Base-by-base conservation (phyloP, 2,797 vertebrate species). In the Erethizon dorsatum region DNA sequence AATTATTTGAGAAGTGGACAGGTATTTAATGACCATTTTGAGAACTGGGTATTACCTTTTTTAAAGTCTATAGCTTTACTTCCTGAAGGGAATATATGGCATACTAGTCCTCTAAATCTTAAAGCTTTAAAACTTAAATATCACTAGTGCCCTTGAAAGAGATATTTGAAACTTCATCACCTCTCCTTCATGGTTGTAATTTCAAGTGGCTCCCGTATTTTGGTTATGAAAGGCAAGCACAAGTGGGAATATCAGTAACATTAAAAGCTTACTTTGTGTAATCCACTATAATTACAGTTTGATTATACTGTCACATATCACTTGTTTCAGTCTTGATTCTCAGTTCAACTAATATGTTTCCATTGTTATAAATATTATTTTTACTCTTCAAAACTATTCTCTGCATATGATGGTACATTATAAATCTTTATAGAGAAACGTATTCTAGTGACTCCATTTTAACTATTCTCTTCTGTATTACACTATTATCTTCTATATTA, bases 401-500 rank as follows among this genome's bases (percentile, higher is more conserved):
- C 75, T 69, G 22, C 31, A 91, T 83, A 65, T 1, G 83, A 80
- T 73, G 2, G 1, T 18, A 37, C 6, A 59, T 86, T 88, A 75
- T 85, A 83, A 2, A 94, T 96, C 11, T 97, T 92, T 82, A 88
- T 14, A 92, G 47, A 94, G 33, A 18, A 96, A 79, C 13, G 87
- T 91, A 95, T 95, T 95, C 56, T 75, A 80, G 18, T 91, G 54
- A 41, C 15, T 45, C n/a, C 11, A 90, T 94, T 95, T 75, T 63
- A 54, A 75, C 90, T 69, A 47, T 69, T 13, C 79, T 90, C 45
- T 97, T 88, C 45, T 86, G 59, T 75, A 97, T 97, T 97, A n/a
- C n/a, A 78, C 90, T 65, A 47, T 69, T 14, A 83, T 89, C 37
- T 97, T 90, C 45, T 85, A 61, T 75, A 97, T 97, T 97, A 71